These are phyloP conservation scores for Cassiopea xamachana DNA, from an alignment of 30 jellyfish, hydroid and myxozoan species.

Conservation along the genomic window DNA sequence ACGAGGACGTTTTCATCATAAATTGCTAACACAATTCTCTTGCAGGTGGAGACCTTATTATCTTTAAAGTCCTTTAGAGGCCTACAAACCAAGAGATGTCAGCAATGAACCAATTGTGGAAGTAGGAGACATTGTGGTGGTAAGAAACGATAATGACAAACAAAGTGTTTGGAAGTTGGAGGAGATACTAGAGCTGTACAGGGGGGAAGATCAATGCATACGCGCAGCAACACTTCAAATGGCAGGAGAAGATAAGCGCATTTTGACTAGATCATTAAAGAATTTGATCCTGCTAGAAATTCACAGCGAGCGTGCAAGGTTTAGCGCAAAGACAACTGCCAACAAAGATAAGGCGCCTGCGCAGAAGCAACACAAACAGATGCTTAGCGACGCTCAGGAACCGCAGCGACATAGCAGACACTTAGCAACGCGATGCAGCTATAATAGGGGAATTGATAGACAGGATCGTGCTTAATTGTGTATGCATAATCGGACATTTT, in stretches of 20 bases:
- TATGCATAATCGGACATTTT: not conserved
- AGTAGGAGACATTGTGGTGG: slow-evolving; percentile 28
- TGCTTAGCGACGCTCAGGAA: slow-evolving; percentile 5
- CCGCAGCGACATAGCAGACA: slow-evolving; percentile 1
- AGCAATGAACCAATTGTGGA: slow-evolving; percentile 14
- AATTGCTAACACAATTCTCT: slow-evolving; percentile 19
- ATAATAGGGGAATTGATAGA: slow-evolving; percentile 18
- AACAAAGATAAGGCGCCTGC: not conserved
- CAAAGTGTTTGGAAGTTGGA: slow-evolving; percentile 28
- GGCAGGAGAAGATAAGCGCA: slow-evolving; percentile 11
- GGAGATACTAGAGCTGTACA: slow-evolving; percentile 1
- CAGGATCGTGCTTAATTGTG: not conserved
- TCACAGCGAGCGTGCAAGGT: not conserved
- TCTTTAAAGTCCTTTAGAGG: not conserved
- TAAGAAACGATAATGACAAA: slow-evolving; percentile 5
- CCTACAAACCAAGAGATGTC: slow-evolving; percentile 24
- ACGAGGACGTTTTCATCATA: slow-evolving; percentile 45
- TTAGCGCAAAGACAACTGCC: slow-evolving; percentile 8
- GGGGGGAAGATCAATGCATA: slow-evolving; percentile 6
- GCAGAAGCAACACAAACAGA: slow-evolving; percentile 5
- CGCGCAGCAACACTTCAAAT: slow-evolving; percentile 14
- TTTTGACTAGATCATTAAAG: slow-evolving; percentile 2
- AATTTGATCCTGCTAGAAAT: slow-evolving; percentile 22
- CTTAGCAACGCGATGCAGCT: slow-evolving; percentile 18
- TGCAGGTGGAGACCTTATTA: slow-evolving; percentile 34